phyloP scores from a whole-genome alignment of 1,140 invertebrate genomes.

The Drosophila sturtevanti region DNA sequence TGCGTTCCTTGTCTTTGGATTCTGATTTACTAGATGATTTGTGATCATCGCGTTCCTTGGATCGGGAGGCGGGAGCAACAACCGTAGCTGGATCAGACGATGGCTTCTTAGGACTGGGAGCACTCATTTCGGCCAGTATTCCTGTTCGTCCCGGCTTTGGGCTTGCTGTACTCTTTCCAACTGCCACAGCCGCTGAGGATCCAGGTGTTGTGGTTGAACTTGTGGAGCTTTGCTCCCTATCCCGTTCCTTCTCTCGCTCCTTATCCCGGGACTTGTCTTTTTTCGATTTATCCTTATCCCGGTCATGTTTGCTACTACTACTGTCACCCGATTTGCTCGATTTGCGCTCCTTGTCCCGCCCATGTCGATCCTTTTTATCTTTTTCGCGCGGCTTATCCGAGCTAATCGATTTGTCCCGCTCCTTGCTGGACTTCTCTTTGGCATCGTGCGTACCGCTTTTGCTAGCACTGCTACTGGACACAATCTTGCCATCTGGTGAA shows the following conservation, averaged over 20 bases:
- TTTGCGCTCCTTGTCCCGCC: constrained; percentile 84
- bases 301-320: constrained; percentile 85
- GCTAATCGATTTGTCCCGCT: constrained; percentile 69
- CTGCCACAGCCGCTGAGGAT: neutral
- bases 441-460: constrained; percentile 39
- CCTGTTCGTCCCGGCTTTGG: constrained; percentile 77
- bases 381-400: constrained; percentile 81
- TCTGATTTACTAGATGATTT: constrained; percentile 71
- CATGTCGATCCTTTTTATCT: constrained; percentile 87
- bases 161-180: constrained; percentile 85
- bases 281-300: constrained; percentile 87
- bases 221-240: constrained; percentile 84
- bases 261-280: constrained; percentile 85
- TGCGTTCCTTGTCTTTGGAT: constrained; percentile 83
- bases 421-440: constrained; percentile 72
- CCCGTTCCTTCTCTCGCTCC: constrained; percentile 84
- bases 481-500: constrained; percentile 80
- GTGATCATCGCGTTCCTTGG: constrained; percentile 80
- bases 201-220: constrained; percentile 42
- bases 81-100: constrained; percentile 16
- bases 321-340: constrained; percentile 80
- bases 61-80: constrained; percentile 38
- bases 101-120: constrained; percentile 53
- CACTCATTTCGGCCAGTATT: constrained; percentile 49
- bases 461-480: constrained; percentile 15